Base-by-base conservation (phyloP, 2,888 invertebrate genomes). In the Trichogramma evanescens region DNA sequence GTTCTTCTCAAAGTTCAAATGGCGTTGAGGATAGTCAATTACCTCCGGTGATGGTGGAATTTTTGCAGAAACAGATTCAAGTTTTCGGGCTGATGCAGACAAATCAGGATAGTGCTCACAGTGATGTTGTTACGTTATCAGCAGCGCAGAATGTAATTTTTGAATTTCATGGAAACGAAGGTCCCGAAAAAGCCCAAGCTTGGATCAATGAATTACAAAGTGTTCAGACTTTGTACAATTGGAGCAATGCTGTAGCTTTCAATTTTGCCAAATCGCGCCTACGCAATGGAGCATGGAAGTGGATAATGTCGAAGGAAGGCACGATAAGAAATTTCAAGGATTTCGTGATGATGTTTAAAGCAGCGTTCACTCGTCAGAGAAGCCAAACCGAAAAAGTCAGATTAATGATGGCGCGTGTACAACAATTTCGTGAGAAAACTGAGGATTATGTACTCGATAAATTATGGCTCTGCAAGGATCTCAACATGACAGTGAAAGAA, bases 361-460 rank as follows among this genome's bases (percentile, higher is more conserved):
- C 45, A 3, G 44, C 56, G 2, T 62, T 62, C 50, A 43, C 58
- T 3, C 51, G 46, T 7, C 5, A 39, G 13, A 39, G 57, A 9
- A 46, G 41, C 8, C n/a, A 40, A 0, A 54, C 53, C 51, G 54
- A 60, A 13, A 64, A 59, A 13, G 44, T 63, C 10, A 50, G 50
- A 7, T 4, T 13, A 1, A 61, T 61, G 62, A 42, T 52, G 45
- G 54, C 57, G 3, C 46, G 63, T 8, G 39, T 45, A n/a, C 61
- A 58, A 54, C 7, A 8, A n/a, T 4, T n/a, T 4, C 6, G 42
- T 4, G 57, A 64, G 42, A 49, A 38, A 3, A 4, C 62, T 7
- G 54, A 61, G 54, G 62, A 62, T 1, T 61, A 61, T 38, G n/a
- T 64, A 49, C 49, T 61, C 5, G 62, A 64, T 9, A 64, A 64